A percentile compares a stretch with the other conserved stretches of the same genome.
These are phyloP conservation scores for Augochlorella aurata DNA, from an alignment of 2,888 invertebrate genomes.

Conservation along the genomic window DNA sequence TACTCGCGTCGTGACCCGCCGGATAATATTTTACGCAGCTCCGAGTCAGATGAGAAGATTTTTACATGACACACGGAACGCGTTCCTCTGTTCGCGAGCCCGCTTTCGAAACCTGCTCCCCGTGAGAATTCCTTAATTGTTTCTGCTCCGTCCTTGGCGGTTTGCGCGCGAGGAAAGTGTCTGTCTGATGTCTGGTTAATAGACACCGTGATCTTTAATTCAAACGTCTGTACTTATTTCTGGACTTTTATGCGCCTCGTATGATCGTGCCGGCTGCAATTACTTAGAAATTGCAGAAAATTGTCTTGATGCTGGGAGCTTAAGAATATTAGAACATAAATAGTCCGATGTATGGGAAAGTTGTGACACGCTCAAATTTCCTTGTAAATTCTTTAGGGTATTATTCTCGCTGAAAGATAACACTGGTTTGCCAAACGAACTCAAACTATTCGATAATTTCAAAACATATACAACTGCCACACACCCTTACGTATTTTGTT, in stretches of 20 bases:
- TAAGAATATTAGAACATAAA: not conserved
- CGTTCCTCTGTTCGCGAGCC: not conserved
- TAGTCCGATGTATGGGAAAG: not conserved
- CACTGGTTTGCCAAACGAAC: too few relatives aligned
- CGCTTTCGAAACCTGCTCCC: slow-evolving; percentile 11
- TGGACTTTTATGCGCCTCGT: not conserved
- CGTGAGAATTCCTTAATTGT: slow-evolving; percentile 16
- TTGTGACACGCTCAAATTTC: not conserved
- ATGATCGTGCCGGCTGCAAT: not conserved
- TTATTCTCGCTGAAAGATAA: too few relatives aligned
- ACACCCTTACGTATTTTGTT: too few relatives aligned
- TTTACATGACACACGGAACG: not conserved
- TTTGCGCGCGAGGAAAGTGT: not conserved
- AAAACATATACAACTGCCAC: too few relatives aligned
- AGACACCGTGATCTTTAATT: slow-evolving; percentile 1
- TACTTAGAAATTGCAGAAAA: not conserved
- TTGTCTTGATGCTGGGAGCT: not conserved
- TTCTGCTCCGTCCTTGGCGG: slow-evolving; percentile 5
- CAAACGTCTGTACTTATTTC: not conserved
- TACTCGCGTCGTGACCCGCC: not conserved
- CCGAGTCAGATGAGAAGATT: slow-evolving; percentile 15
- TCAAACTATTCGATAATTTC: too few relatives aligned
- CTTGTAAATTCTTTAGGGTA: not conserved
- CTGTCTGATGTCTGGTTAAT: not conserved
- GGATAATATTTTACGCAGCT: slow-evolving; percentile 1